Conservation (phyloP, 2,888 invertebrate genomes). For the Stratiomys singularior region DNA sequence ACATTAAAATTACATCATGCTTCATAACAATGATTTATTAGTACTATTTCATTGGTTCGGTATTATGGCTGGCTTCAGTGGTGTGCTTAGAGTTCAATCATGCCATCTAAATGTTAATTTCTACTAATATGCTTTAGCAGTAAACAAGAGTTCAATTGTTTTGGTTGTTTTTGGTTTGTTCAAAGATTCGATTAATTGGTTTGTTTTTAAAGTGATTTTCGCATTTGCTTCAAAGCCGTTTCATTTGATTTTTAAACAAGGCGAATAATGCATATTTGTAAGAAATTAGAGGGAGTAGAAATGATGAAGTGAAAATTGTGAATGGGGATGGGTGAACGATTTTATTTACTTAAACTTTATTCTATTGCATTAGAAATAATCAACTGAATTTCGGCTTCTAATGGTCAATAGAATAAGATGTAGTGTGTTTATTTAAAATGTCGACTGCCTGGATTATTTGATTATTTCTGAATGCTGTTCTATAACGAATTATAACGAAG, state of each 20-base stretch:
- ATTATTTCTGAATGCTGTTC: background rate
- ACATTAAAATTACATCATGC: background rate
- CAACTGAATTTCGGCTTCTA: background rate
- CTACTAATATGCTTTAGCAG: no score
- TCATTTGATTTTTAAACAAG: conserved; percentile 4
- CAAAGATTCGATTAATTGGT: no score
- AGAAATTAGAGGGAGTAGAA: background rate
- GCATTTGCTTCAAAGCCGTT: conserved; percentile 59
- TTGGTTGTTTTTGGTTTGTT: no score
- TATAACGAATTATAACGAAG: conserved; percentile 2
- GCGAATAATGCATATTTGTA: background rate
- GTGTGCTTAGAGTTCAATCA: no score
- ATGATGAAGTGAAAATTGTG: background rate
- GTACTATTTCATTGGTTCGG: no score
- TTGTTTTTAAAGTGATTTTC: conserved; percentile 63
- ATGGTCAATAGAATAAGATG: background rate
- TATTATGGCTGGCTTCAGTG: no score
- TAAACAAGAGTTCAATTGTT: no score
- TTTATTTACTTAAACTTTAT: no score
- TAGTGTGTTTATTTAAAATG: background rate
- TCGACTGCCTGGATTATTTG: background rate
- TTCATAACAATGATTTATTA: background rate
- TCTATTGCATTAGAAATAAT: conserved; percentile 12
- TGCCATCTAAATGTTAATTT: no score
- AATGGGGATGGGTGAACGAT: background rate